Conservation (phyloP, 2,888 invertebrate genomes). For the Coecobrya sp. region DNA sequence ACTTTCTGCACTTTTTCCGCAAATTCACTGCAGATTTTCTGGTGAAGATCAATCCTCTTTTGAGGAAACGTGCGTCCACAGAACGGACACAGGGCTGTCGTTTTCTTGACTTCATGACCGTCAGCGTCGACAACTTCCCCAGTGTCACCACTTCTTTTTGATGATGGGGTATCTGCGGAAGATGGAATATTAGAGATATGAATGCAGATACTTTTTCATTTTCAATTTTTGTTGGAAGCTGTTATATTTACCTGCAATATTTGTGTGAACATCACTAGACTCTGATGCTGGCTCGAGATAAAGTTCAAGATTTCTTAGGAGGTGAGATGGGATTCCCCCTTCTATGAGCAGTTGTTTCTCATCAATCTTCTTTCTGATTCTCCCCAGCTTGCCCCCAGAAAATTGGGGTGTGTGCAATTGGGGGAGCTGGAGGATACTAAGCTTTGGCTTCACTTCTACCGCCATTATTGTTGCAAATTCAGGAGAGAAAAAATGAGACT, state of each 20-base stretch:
- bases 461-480: background rate
- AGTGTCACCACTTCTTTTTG: background rate
- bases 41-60: background rate
- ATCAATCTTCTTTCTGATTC: slow-evolving; percentile 22
- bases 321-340: slow-evolving; percentile 1
- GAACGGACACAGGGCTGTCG: background rate
- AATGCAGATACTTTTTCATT: background rate
- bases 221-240: background rate
- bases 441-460: background rate
- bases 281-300: background rate
- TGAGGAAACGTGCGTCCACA: background rate
- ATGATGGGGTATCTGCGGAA: background rate
- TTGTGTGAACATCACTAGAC: background rate
- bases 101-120: background rate
- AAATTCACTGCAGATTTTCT: background rate
- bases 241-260: background rate
- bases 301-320: background rate
- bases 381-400: background rate
- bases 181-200: background rate
- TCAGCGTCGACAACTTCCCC: background rate
- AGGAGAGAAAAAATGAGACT: too few relatives aligned
- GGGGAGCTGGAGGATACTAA: background rate
- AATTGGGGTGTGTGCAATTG: background rate
- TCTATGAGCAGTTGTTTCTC: background rate
- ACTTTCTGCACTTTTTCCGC: background rate